Evolutionary conservation across 2,797 vertebrate species (phyloP), one percentile per base, ranked within the genome.

Genomic region (Aphelocoma californica): DNA sequence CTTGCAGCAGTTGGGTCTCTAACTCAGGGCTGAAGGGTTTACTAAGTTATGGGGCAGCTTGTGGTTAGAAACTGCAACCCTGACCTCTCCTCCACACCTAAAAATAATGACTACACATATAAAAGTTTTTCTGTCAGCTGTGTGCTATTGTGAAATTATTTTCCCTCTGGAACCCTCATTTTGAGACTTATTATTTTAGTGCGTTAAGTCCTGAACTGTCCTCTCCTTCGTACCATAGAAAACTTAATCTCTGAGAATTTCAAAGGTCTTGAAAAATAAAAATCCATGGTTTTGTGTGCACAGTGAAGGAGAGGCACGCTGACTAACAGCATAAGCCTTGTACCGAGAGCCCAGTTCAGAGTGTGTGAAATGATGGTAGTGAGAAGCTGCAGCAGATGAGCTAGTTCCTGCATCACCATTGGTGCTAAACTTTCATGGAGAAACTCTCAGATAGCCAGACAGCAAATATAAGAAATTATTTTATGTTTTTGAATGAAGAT

Each of bases 401-500:
- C 26, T 18, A 29, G 18, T 70, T 66, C 36, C 61, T 51, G 15
- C 18, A 31, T 17, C 25, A 31, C 6, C 5, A 1, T 0, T 54
- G 24, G 24, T 86, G 28, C 66, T 64, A 32, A 56, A 65, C 9
- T 45, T 64, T 31, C 10, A 17, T 0, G 2, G 5, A 75, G 42
- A 23, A 80, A 65, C 8, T 31, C 18, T 72, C 44, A 65, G 31
- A 16, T 2, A 61, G 19, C 45, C 44, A 60, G 21, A 62, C 1
- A 42, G 34, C 48, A 88, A 84, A 88, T 31, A 2, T 2, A 86
- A 79, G 48, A 90, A 91, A 87, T 36, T 19, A 12, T 84, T 94
- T 89, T 88, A 91, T 95, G 95, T 67, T 81, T 69, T 50, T 69
- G 42, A 82, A 60, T 40, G 9, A 88, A 74, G 66, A 57, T 17